Evolutionary conservation across 2,797 vertebrate genomes (phyloP).

Genomic region (Thamnophis elegans): DNA sequence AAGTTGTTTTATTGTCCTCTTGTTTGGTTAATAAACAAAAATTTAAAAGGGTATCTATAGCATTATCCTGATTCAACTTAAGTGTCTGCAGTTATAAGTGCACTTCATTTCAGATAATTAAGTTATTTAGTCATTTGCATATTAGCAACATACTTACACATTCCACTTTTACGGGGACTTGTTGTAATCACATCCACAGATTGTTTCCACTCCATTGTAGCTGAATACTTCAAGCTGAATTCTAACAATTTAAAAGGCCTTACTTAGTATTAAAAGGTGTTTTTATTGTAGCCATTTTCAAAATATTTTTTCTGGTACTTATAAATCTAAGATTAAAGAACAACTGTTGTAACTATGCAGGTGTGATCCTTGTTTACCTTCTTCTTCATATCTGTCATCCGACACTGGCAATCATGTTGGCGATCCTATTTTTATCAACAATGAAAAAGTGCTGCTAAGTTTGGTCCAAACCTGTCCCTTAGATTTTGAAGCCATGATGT

Average conservation of each 20-base stretch:
- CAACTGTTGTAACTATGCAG: constrained; percentile 47
- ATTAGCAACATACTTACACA: constrained; percentile 68
- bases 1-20: constrained; percentile 34
- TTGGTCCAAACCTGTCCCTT: too few species aligned
- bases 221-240: constrained; percentile 68
- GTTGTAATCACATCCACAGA: constrained; percentile 65
- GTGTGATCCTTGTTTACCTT: constrained; percentile 48
- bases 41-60: constrained; percentile 57
- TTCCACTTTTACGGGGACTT: constrained; percentile 71
- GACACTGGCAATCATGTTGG: too few species aligned
- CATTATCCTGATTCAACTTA: constrained; percentile 64
- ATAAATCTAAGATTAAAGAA: constrained; percentile 58
- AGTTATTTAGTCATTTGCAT: constrained; percentile 78
- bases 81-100: constrained; percentile 72
- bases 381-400: too few species aligned
- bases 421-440: too few species aligned
- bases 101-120: constrained; percentile 78
- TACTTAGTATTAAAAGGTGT: constrained; percentile 55
- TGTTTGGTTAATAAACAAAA: constrained; percentile 65
- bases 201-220: constrained; percentile 65
- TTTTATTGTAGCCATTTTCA: constrained; percentile 61
- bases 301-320: constrained; percentile 65
- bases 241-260: constrained; percentile 66
- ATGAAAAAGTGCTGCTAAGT: too few species aligned
- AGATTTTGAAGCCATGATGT: too few species aligned